Conservation (phyloP, 2,888 invertebrate species). For the Abrostola tripartita region DNA sequence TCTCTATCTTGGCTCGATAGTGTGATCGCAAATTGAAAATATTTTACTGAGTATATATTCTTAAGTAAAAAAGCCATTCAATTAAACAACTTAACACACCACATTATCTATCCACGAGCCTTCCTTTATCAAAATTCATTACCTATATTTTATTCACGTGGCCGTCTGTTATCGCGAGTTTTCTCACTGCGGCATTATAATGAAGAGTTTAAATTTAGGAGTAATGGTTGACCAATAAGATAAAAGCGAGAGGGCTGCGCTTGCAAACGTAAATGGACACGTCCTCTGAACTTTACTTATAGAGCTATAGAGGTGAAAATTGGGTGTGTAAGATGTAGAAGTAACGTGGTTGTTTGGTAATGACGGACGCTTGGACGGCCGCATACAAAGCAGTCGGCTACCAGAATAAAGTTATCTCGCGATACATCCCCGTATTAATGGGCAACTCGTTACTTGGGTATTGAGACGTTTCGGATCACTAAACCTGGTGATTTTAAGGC, state of each 20-base stretch:
- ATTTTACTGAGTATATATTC: background rate
- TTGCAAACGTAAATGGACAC: conserved; percentile 61
- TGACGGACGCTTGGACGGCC: conserved; percentile 86
- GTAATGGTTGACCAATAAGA: conserved; percentile 88
- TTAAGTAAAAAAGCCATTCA: conserved; percentile 37
- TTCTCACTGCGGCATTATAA: conserved; percentile 86
- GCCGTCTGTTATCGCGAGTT: conserved; percentile 81
- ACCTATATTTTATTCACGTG: conserved; percentile 83
- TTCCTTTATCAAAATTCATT: conserved; percentile 84
- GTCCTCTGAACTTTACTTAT: conserved; percentile 48
- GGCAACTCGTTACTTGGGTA: conserved; percentile 87
- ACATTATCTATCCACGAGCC: conserved; percentile 64
- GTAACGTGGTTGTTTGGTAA: conserved; percentile 75
- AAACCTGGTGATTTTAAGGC: conserved; percentile 75
- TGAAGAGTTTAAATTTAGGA: conserved; percentile 89
- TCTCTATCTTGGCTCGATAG: background rate
- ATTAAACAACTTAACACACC: conserved; percentile 52
- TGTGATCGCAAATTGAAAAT: background rate
- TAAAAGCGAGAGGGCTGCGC: conserved; percentile 84
- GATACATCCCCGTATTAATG: conserved; percentile 88
- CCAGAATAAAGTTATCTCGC: conserved; percentile 88
- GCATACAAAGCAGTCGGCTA: conserved; percentile 88
- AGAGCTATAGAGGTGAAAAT: conserved; percentile 62
- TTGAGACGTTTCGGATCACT: conserved; percentile 84
- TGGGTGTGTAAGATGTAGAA: conserved; percentile 29